These are phyloP conservation scores for Apus apus DNA, from an alignment of 2,113 vertebrate genomes.

Conservation along the genomic window DNA sequence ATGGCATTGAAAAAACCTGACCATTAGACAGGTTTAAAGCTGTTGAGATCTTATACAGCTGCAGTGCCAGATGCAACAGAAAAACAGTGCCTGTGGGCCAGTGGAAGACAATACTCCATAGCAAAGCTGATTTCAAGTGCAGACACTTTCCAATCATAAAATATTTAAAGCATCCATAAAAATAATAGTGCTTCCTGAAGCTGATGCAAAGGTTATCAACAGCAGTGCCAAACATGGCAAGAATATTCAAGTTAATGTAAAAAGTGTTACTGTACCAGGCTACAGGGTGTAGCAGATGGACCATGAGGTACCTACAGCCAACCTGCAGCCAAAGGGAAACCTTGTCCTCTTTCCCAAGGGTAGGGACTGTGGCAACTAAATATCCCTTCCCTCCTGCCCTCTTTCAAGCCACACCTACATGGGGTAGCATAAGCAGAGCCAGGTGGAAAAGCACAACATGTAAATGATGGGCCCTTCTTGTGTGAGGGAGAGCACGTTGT, in stretches of 20 bases:
- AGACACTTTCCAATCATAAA: background rate
- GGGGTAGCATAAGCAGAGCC: background rate
- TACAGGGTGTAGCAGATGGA: background rate
- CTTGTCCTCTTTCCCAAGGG: background rate
- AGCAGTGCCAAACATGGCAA: background rate
- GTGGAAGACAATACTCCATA: background rate
- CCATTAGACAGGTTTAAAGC: background rate
- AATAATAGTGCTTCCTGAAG: background rate
- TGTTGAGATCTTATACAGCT: background rate
- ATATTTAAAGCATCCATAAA: background rate
- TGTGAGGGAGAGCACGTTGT: background rate
- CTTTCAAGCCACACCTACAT: background rate
- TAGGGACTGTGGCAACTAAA: background rate
- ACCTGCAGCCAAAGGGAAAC: background rate
- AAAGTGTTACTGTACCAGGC: background rate
- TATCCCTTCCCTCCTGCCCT: background rate
- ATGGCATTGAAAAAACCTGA: background rate
- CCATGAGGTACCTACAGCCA: background rate
- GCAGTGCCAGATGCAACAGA: background rate
- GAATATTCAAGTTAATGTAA: background rate
- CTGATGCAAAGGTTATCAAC: background rate
- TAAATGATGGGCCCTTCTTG: background rate
- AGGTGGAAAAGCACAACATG: background rate
- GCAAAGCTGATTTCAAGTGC: background rate
- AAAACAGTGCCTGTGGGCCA: background rate